A percentile compares a stretch with the other conserved stretches of the same genome.
These are phyloP conservation scores for Macaria notata DNA, from an alignment of 2,888 invertebrate genomes.

Conservation along the genomic window DNA sequence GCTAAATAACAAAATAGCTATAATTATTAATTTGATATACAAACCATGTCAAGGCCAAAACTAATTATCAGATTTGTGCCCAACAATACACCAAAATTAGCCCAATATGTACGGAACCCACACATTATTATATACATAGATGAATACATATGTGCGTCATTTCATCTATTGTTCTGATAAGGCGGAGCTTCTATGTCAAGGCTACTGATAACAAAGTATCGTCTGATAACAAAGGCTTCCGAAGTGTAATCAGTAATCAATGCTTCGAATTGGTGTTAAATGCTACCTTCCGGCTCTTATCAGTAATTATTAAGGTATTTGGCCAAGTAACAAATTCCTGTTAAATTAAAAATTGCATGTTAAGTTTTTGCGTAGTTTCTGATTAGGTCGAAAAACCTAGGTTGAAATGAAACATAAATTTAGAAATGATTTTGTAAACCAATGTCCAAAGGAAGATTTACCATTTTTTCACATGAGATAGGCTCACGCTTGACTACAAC, in stretches of 20 bases:
- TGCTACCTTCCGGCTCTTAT: constrained; percentile 11
- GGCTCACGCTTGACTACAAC: no score
- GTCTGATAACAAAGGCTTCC: constrained; percentile 13
- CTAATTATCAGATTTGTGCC: not conserved
- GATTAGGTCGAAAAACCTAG: no score
- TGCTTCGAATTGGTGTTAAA: constrained; percentile 6
- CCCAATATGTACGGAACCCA: constrained; percentile 14
- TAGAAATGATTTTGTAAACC: no score
- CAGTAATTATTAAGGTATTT: constrained; percentile 2
- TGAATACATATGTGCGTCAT: not conserved
- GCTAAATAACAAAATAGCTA: no score
- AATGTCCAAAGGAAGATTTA: no score
- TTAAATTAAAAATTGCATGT: no score
- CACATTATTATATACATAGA: not conserved
- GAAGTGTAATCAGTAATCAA: constrained; percentile 13
- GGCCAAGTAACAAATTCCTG: not conserved
- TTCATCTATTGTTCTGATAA: constrained; percentile 20
- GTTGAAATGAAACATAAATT: no score
- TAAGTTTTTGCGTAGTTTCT: no score
- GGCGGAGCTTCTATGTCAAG: constrained; percentile 14
- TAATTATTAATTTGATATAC: no score
- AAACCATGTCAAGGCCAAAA: not conserved
- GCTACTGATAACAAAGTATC: constrained; percentile 22
- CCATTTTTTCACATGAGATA: no score
- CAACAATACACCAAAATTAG: not conserved